Percentiles rank a stretch among this genome's conserved stretches.
phyloP scores from a whole-genome alignment of 2,797 vertebrate genomes.

The Artibeus jamaicensis region DNA sequence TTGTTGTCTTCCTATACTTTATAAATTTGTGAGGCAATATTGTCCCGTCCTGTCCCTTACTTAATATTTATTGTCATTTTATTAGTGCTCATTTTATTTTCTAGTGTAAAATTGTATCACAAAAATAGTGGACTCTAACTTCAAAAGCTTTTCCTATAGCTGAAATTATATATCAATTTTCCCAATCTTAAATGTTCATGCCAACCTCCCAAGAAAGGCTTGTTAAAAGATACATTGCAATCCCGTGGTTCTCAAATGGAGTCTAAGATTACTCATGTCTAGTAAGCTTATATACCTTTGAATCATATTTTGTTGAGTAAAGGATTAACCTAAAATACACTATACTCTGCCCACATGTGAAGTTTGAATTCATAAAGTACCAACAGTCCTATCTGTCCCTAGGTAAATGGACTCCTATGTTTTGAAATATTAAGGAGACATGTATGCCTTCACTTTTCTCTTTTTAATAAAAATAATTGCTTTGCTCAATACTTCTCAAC shows the following conservation, averaged over 20 bases:
- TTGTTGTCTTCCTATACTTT: background rate
- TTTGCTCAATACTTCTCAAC: background rate
- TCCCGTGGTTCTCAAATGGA: background rate
- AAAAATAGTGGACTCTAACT: background rate
- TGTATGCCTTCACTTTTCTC: background rate
- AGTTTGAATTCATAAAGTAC: background rate
- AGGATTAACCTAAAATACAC: background rate
- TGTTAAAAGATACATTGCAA: background rate
- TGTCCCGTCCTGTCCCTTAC: background rate
- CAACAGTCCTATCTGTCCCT: background rate
- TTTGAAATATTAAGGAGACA: background rate
- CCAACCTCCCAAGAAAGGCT: background rate
- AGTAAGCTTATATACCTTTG: background rate
- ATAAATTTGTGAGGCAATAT: background rate
- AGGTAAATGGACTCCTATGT: background rate
- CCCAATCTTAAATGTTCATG: background rate
- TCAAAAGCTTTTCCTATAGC: background rate
- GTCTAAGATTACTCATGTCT: background rate
- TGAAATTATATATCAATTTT: background rate
- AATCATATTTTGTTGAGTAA: background rate
- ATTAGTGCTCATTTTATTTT: background rate
- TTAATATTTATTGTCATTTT: background rate
- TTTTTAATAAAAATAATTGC: background rate
- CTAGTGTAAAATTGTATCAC: background rate
- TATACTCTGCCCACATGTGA: background rate